Evolutionary conservation across 2,888 invertebrate species (phyloP), one percentile per base, ranked within the genome.

Genomic region (Hypercompe scribonia): DNA sequence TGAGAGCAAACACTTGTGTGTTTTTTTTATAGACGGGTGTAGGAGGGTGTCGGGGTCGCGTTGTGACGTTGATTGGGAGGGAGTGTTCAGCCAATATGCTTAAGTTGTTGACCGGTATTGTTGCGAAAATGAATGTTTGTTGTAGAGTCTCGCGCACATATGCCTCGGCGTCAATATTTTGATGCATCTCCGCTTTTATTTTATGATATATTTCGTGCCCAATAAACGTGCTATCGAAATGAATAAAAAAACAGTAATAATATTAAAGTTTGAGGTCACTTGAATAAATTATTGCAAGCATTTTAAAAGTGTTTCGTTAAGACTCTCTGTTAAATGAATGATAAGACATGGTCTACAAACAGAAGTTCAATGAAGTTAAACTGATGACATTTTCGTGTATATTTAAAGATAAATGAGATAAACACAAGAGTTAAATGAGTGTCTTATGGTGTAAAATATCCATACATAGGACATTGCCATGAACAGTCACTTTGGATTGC

Each of bases 21-120:
- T 92, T 93, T 90, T 93, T 90, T 91, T 86, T 86, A 88, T 88
- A 89, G 85, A 81, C 70, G 73, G 76, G 82, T 81, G 84, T 58
- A 85, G 78, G 86, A 84, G 86, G 85, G 84, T 79, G 76, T 84
- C 87, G 65, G 72, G 72, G 71, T 11, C 46, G 80, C 72, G 80
- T 77, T 93, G 92, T 94, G 92, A 93, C 91, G 92, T 92, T 92
- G 94, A 94, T 93, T 93, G 93, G 93, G 89, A 89, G 91, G 87
- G 91, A 94, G 94, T 94, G 95, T 93, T 93, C 91, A 92, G 90
- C 92, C 95, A 94, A 95, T 94, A 94, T 94, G 94, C 93, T 91
- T 87, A 89, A 87, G 91, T 89, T 89, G 92, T 93, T 91, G 93
- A 89, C 91, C 90, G 91, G 90, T 91, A 90, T 95, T 95, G 94